A percentile compares a stretch with the other conserved stretches of the same genome.
These are phyloP conservation scores for Acanthosepion lycidas DNA, from an alignment of 2,888 invertebrate species.

Conservation along the genomic window DNA sequence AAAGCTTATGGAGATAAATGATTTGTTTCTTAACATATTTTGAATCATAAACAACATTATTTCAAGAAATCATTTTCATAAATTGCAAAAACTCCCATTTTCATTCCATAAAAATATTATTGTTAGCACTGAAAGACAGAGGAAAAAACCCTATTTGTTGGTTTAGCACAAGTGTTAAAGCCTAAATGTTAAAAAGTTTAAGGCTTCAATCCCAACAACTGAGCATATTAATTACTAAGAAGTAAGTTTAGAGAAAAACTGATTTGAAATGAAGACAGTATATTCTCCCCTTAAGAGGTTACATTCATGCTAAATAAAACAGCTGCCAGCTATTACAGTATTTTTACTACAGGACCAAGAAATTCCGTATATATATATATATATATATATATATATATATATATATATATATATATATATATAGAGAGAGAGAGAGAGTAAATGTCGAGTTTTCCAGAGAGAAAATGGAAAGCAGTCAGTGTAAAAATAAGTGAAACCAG, in stretches of 20 bases:
- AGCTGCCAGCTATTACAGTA: neutral
- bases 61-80: neutral
- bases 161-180: too few relatives aligned
- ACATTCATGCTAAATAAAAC: neutral
- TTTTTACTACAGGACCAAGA: neutral
- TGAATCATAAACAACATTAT: neutral
- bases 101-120: neutral
- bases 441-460: neutral
- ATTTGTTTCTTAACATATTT: neutral
- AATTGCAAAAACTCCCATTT: neutral
- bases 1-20: neutral
- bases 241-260: neutral
- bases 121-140: too few relatives aligned
- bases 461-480: neutral
- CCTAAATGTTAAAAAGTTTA: too few relatives aligned
- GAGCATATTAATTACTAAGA: too few relatives aligned
- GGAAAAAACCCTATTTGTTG: too few relatives aligned
- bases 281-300: neutral
- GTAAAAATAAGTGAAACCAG: neutral
- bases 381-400: too few relatives aligned
- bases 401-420: too few relatives aligned
- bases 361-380: neutral
- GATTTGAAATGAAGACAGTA: neutral
- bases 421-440: too few relatives aligned
- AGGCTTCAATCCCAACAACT: too few relatives aligned